These are phyloP conservation scores for Oreochromis niloticus DNA, from an alignment of 2,113 vertebrate genomes.

Conservation along the genomic window DNA sequence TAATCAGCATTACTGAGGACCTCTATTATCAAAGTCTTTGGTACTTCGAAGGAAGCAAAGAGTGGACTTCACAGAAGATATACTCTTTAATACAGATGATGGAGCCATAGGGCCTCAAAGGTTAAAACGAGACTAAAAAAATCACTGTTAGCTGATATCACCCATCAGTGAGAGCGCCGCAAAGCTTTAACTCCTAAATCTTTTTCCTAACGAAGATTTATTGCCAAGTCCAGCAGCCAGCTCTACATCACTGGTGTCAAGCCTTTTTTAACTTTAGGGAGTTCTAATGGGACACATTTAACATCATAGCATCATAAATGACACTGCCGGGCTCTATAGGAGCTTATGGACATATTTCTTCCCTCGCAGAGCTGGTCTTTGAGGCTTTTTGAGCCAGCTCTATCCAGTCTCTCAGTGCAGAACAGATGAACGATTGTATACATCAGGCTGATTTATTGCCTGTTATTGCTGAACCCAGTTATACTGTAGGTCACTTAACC, in stretches of 20 bases:
- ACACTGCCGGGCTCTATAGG: background rate
- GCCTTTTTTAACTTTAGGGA: background rate
- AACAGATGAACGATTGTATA: background rate
- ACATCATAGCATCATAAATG: background rate
- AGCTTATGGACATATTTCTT: background rate
- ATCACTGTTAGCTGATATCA: background rate
- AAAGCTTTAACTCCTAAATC: conserved; percentile 1
- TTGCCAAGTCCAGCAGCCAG: background rate
- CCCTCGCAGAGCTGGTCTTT: background rate
- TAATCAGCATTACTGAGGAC: background rate
- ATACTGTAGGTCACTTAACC: background rate
- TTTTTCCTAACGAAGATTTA: conserved; percentile 21
- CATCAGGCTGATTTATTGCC: background rate
- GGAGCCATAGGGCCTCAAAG: background rate
- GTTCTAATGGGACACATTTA: background rate
- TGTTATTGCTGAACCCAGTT: background rate
- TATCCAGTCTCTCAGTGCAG: background rate
- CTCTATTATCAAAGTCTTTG: background rate
- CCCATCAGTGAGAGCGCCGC: background rate
- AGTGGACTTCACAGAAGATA: background rate
- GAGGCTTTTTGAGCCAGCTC: background rate
- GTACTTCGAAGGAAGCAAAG: background rate
- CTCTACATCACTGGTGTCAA: background rate
- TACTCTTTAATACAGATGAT: background rate
- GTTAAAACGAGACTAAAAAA: background rate